phyloP scores from a whole-genome alignment of 1,140 invertebrate genomes.

The Zaprionus capensis region DNA sequence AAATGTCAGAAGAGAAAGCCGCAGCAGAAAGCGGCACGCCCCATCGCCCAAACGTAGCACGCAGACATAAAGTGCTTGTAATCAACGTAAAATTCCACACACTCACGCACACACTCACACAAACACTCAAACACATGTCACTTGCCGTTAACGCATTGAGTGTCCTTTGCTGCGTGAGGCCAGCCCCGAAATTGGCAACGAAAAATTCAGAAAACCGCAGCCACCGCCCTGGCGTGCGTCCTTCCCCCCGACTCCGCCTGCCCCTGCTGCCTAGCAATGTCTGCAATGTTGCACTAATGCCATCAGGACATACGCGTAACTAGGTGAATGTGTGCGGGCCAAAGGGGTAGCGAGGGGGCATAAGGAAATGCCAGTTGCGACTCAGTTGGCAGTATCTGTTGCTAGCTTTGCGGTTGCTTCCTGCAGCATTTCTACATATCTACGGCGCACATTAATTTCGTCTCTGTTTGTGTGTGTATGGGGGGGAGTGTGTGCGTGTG shows the following conservation, averaged over 20 bases:
- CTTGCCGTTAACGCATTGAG: constrained; percentile 43
- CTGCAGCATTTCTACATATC: constrained; percentile 59
- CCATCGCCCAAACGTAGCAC: constrained; percentile 74
- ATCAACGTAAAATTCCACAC: constrained; percentile 76
- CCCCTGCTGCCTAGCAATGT: constrained; percentile 54
- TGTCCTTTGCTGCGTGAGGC: constrained; percentile 39
- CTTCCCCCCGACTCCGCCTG: background rate
- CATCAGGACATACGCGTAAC: constrained; percentile 76
- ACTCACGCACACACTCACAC: constrained; percentile 40
- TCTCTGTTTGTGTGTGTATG: background rate
- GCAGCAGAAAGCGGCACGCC: constrained; percentile 2
- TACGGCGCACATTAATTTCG: constrained; percentile 65
- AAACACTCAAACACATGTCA: constrained; percentile 25
- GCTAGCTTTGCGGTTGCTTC: constrained; percentile 47
- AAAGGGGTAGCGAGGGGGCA: background rate
- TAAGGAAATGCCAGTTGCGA: constrained; percentile 22
- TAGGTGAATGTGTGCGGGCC: constrained; percentile 58
- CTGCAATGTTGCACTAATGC: constrained; percentile 80
- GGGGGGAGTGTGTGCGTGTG: background rate
- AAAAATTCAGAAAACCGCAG: constrained; percentile 15
- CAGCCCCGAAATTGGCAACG: constrained; percentile 39
- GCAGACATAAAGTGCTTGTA: constrained; percentile 76
- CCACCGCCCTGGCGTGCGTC: background rate
- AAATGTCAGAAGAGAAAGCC: background rate
- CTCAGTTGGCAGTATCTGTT: constrained; percentile 20